Evolutionary conservation across 2,113 vertebrate species (phyloP).

Genomic region (Rhizomys pruinosus): DNA sequence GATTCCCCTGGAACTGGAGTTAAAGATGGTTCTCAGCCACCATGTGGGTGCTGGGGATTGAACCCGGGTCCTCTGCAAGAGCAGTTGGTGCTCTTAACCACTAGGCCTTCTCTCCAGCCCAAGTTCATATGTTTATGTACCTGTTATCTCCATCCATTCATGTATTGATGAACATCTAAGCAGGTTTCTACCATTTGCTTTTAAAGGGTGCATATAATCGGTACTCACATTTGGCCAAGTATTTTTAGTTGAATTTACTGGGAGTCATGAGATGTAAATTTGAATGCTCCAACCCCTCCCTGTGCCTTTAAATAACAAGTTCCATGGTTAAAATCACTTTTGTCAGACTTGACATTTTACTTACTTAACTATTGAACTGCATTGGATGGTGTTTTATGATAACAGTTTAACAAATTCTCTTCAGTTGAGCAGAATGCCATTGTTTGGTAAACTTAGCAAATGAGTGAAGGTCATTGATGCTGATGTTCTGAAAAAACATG

Average conservation of each 20-base stretch:
- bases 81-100: no score
- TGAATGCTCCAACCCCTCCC: no score
- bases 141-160: no score
- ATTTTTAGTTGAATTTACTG: background rate
- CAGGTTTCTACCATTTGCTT: background rate
- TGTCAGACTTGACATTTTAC: background rate
- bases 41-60: no score
- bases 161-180: background rate
- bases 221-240: background rate
- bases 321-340: constrained; percentile 18
- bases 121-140: no score
- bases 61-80: no score
- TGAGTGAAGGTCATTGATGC: background rate
- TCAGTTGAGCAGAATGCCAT: background rate
- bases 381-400: constrained; percentile 15
- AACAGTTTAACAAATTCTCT: constrained; percentile 22
- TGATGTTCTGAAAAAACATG: background rate
- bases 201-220: background rate
- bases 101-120: no score
- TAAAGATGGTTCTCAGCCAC: no score
- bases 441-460: constrained; percentile 38
- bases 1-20: no score
- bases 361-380: no score
- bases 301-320: background rate
- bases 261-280: background rate